These are phyloP conservation scores for Lasaia peninsularis DNA, from an alignment of 1,140 invertebrate species.

Conservation along the genomic window DNA sequence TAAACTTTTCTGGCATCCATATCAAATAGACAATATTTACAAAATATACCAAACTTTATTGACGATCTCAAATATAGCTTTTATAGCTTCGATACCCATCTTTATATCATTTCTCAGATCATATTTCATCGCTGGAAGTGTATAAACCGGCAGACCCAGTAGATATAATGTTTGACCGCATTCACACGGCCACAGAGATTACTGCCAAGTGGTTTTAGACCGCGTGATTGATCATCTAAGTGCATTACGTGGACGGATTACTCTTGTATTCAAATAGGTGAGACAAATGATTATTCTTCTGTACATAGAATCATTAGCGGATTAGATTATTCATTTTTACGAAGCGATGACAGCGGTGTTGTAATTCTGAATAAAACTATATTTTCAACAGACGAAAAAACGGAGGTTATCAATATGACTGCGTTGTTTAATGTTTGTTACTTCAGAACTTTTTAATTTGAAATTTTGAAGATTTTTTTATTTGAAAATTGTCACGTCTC, in stretches of 20 bases:
- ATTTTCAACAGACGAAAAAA: too few relatives aligned
- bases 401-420: too few relatives aligned
- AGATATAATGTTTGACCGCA: slow-evolving; percentile 43
- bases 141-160: neutral
- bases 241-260: slow-evolving; percentile 51
- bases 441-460: too few relatives aligned
- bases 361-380: neutral
- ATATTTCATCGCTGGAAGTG: slow-evolving; percentile 10
- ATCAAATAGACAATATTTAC: too few relatives aligned
- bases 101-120: slow-evolving; percentile 8
- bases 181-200: slow-evolving; percentile 64
- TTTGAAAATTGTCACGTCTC: too few relatives aligned
- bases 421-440: too few relatives aligned
- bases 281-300: slow-evolving; percentile 24
- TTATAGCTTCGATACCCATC: neutral
- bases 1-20: too few relatives aligned
- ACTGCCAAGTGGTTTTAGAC: slow-evolving; percentile 52
- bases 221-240: slow-evolving; percentile 60
- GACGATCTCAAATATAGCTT: neutral
- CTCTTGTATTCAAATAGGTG: slow-evolving; percentile 33
- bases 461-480: too few relatives aligned
- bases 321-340: slow-evolving; percentile 6
- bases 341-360: neutral
- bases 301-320: slow-evolving; percentile 3
- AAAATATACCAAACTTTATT: too few relatives aligned